Base-by-base conservation (phyloP, 2,113 vertebrate species). In the Sinocyclocheilus anophthalmus region DNA sequence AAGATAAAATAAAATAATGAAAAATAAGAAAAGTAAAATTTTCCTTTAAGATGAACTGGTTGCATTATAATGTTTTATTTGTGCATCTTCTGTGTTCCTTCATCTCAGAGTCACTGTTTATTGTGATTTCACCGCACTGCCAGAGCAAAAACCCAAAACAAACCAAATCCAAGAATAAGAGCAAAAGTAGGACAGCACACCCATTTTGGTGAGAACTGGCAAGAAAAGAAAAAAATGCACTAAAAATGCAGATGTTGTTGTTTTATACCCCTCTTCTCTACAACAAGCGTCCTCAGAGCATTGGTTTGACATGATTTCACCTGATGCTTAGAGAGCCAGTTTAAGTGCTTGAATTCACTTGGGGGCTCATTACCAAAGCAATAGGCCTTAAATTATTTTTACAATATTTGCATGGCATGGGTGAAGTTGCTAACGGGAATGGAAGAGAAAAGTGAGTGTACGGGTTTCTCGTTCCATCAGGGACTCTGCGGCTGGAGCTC, bases 341-440 rank as follows among this genome's bases (percentile, higher is more conserved):
- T 92, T 91, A 93, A 88, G 91, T 88, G 85, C 79, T 87, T 89
- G 69, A 90, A 90, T 86, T 85, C 94, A 90, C 93, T 89, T 84
- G 93, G 92, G 94, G 92, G 87, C 91, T 95, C 92, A 94, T 95
- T 95, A 93, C 81, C 88, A 91, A 90, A 84, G 88, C 91, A 93
- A 94, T 76, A 85, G 53, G 57, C 73, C 69, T 76, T 93, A 93
- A 91, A 89, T 24, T 63, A 91, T 91, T 88, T 80, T 92, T 90
- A 84, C 77, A 86, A 87, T 89, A 87, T 73, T 83, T 82, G 63
- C 24, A 26, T 84, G 84, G 76, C 61, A 50, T 42, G 84, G 83
- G 85, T 69, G 22, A 70, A 87, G 73, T 78, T 88, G 61, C 83
- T 87, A 88, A 90, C 90, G 76, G 89, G 88, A 89, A 70, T 82